Evolutionary conservation across 2,888 invertebrate genomes (phyloP).

Genomic region (Cenopis cana): DNA sequence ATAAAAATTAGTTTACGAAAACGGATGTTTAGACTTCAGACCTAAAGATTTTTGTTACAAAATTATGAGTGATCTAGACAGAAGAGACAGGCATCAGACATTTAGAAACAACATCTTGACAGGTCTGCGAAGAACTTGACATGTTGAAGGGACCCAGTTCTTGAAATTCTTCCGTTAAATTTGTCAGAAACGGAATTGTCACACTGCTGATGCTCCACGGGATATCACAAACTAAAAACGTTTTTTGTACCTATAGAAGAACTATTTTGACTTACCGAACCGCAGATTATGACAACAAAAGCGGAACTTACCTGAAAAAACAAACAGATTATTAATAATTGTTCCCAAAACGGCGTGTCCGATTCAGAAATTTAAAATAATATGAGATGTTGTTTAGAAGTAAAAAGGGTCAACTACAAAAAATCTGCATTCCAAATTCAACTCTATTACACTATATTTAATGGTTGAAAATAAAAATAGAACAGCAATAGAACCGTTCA

Average conservation of each 20-base stretch:
- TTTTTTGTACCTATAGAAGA: constrained; percentile 24
- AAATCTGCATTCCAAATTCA: background rate
- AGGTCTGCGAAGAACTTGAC: background rate
- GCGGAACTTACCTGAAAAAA: constrained; percentile 35
- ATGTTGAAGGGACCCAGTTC: background rate
- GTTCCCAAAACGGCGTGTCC: constrained; percentile 23
- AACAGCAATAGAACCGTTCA: background rate
- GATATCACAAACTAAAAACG: constrained; percentile 1
- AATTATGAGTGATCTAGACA: background rate
- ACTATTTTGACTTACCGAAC: constrained; percentile 38
- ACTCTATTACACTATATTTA: background rate
- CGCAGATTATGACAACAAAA: constrained; percentile 37
- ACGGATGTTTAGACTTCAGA: background rate
- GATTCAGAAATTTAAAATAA: constrained; percentile 22
- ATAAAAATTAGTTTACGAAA: background rate
- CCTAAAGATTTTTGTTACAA: background rate
- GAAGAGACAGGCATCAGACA: no score
- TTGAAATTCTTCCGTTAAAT: constrained; percentile 11
- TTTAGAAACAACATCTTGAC: background rate
- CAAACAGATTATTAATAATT: constrained; percentile 37
- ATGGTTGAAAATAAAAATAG: background rate
- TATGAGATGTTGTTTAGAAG: background rate
- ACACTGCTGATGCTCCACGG: constrained; percentile 20
- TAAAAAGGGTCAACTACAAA: background rate
- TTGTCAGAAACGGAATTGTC: background rate